Evolutionary conservation across 2,888 invertebrate species (phyloP), one percentile per base, ranked within the genome.

Genomic region (Metellina segmentata): DNA sequence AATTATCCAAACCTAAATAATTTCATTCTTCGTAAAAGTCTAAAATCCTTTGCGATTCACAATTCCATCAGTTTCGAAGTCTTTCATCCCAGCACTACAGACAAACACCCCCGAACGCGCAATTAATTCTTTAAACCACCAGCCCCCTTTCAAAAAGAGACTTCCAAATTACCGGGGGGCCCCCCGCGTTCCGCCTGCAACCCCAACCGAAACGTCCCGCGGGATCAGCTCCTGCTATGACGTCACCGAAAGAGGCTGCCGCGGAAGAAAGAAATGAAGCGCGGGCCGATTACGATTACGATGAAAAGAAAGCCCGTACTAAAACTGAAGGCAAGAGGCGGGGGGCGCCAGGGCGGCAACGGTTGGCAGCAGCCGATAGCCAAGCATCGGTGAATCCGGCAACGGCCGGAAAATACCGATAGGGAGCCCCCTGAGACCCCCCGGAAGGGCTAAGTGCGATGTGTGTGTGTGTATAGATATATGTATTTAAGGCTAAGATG

Each of bases 331-430:
- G 51, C 61, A 78, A 72, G 53, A 52, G 74, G 61, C 51, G 51
- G 75, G 2, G 74, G 75, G 71, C 13, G 79, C 81, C 85, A 74
- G 87, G 71, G 19, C 81, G 19, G 82, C 82, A 91, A 88, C 91
- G 91, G 70, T 91, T 91, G 91, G 91, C 81, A 85, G 83, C 74
- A 70, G 79, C 83, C 91, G 91, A 92, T 92, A 92, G 88, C 91
- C 75, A 92, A 89, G 91, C 79, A 79, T 92, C 85, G 89, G 85
- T 92, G 91, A 85, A 79, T 85, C 77, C 79, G 48, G 91, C 91
- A 89, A 89, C 91, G 88, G 91, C 91, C 85, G 91, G 88, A 81
- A 92, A 92, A 85, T 69, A 48, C 88, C 81, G 85, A 89, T 89
- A 88, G 72, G 81, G 83, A 81, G 20, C 48, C 91, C 87, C 91